Evolutionary conservation across 1,140 invertebrate species (phyloP), one percentile per base, ranked within the genome.

Genomic region (Medauroidea extradentata): DNA sequence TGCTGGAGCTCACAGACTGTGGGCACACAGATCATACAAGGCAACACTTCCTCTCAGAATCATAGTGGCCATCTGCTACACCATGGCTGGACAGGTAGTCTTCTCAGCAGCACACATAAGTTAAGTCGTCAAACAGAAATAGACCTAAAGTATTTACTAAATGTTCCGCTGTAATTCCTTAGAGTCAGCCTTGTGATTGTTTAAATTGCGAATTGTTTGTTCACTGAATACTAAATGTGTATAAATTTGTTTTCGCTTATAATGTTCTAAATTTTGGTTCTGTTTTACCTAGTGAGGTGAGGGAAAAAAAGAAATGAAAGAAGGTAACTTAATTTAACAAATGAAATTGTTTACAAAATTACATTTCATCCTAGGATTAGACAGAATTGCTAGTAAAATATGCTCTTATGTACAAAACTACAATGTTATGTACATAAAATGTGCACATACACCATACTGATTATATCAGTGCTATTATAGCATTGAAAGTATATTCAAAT

Each of bases 21-120:
- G 84, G 84, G 68, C 82, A 14, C 84, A 86, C 68, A 66, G 77
- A 21, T 73, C 81, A 5, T 86, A 84, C 72, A 83, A 84, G 64
- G 84, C 84, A 3, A 77, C 67, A 55, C 69, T 78, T 41, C 83
- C 83, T 3, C 66, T 85, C 4, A 72, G 82, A 38, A 67, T 83
- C 3, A 63, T 85, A 14, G 65, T 87, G 19, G 77, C 76, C 13
- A 21, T 80, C 4, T 72, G 76, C 60, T 75, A 85, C 50, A 78
- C 78, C 24, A 72, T 82, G 27, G 77, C 84, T 19, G 73, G 79
- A 38, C 71, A 84, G 77, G 85, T 64, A 84, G 74, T 67, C 48
- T n/a, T 11, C 38, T 11, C 16, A 9, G 38, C 38, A 39, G 38
- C 9, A 39, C 9, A 39, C 9, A n/a, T 11, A 39, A 39, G 38